phyloP scores from a whole-genome alignment of 2,888 invertebrate genomes.

The Drosophila yooni region DNA sequence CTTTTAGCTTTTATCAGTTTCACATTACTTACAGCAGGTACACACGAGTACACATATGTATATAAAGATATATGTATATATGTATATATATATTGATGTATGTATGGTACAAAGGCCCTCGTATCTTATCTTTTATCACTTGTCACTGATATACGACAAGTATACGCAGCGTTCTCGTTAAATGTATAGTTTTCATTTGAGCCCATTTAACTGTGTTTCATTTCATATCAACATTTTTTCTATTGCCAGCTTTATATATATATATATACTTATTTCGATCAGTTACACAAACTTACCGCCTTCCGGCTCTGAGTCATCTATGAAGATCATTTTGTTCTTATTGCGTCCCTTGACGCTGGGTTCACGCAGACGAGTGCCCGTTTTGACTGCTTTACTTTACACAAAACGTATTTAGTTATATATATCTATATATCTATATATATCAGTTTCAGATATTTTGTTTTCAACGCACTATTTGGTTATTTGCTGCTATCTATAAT shows the following conservation, averaged over 20 bases:
- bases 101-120: slow-evolving; percentile 3
- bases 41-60: slow-evolving; percentile 5
- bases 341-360: slow-evolving; percentile 58
- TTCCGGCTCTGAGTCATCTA: slow-evolving; percentile 95
- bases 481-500: slow-evolving; percentile 40
- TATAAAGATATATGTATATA: neutral
- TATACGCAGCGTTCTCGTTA: slow-evolving; percentile 23
- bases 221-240: slow-evolving; percentile 5
- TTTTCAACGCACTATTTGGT: slow-evolving; percentile 28
- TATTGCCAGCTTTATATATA: neutral
- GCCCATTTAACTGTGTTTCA: neutral
- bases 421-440: slow-evolving; percentile 7
- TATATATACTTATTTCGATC: neutral
- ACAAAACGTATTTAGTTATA: slow-evolving; percentile 1
- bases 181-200: neutral
- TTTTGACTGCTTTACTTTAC: slow-evolving; percentile 36
- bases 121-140: slow-evolving; percentile 40
- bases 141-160: slow-evolving; percentile 40
- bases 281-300: slow-evolving; percentile 89
- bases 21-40: slow-evolving; percentile 15
- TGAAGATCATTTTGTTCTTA: slow-evolving; percentile 90
- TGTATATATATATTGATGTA: slow-evolving; percentile 10
- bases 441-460: slow-evolving; percentile 17
- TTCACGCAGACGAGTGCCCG: slow-evolving; percentile 80
- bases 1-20: slow-evolving; percentile 38